A percentile compares a stretch with the other conserved stretches of the same genome.
Evolutionary conservation across 2,797 vertebrate species (phyloP).

Genomic region (Peromyscus nudipes): DNA sequence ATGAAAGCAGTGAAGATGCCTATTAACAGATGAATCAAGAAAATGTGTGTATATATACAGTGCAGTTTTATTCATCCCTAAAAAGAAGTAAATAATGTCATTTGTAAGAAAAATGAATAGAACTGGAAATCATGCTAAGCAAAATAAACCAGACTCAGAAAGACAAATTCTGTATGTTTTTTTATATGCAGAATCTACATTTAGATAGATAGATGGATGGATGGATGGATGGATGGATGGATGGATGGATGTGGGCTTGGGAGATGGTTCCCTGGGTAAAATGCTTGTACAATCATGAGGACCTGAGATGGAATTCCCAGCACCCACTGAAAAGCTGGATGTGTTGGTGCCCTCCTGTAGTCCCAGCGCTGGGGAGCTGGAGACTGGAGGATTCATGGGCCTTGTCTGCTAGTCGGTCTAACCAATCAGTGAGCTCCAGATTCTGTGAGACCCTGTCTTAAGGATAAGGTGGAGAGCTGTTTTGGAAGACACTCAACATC

Average conservation of each 20-base stretch:
- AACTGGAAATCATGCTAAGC: background rate
- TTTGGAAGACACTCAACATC: background rate
- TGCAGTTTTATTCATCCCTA: background rate
- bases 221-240: too few species aligned
- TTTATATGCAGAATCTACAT: background rate
- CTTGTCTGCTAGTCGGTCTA: background rate
- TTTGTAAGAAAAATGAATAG: background rate
- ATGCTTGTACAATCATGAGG: background rate
- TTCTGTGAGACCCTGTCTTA: background rate
- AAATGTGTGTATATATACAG: background rate
- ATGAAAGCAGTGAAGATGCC: background rate
- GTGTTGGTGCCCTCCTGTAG: background rate
- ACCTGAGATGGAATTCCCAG: background rate
- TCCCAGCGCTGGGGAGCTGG: background rate
- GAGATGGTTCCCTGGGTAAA: background rate
- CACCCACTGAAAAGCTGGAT: background rate
- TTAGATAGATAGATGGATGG: too few species aligned
- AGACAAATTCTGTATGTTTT: background rate
- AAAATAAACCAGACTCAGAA: background rate
- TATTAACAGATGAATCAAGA: background rate
- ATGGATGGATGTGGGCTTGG: background rate
- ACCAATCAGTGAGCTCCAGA: background rate
- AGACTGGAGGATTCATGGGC: background rate
- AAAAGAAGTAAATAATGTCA: background rate
- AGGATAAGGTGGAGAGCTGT: background rate